phyloP scores from a whole-genome alignment of 2,797 vertebrate species.

The Huso huso region DNA sequence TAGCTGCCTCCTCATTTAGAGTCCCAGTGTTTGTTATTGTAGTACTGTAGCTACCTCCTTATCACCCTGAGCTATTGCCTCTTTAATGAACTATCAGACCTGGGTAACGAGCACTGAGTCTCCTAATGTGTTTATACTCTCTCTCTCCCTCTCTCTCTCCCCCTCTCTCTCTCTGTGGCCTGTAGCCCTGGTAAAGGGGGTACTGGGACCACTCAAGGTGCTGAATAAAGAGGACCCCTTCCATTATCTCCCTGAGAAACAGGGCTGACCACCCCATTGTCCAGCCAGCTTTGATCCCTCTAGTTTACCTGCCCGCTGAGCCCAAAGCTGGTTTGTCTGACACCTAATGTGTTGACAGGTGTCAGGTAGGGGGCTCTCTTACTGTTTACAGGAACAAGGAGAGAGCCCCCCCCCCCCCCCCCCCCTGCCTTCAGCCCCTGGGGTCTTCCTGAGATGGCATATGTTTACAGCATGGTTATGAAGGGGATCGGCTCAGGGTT shows the following conservation, averaged over 20 bases:
- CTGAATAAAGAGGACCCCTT: constrained; percentile 9
- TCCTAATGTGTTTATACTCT: not conserved
- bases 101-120: not conserved
- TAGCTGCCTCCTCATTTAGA: too few relatives aligned
- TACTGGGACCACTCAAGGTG: constrained; percentile 5
- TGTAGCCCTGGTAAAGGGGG: constrained; percentile 9
- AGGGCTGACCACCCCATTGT: constrained; percentile 17
- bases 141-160: too few relatives aligned
- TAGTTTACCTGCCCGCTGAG: constrained; percentile 38
- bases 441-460: constrained; percentile 62
- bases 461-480: constrained; percentile 42
- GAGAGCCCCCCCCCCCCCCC: not conserved
- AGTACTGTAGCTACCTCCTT: too few relatives aligned
- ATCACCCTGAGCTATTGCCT: too few relatives aligned
- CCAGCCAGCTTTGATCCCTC: constrained; percentile 18
- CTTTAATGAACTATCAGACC: too few relatives aligned
- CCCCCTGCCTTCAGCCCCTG: constrained; percentile 29
- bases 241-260: constrained; percentile 21
- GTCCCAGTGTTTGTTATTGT: too few relatives aligned
- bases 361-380: constrained; percentile 34
- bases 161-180: not conserved
- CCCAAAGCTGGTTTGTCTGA: constrained; percentile 48
- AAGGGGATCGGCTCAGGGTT: too few relatives aligned
- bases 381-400: constrained; percentile 33
- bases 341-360: constrained; percentile 54